Evolutionary conservation across 2,888 invertebrate species (phyloP).

Genomic region (Siphonodentalium dalli): DNA sequence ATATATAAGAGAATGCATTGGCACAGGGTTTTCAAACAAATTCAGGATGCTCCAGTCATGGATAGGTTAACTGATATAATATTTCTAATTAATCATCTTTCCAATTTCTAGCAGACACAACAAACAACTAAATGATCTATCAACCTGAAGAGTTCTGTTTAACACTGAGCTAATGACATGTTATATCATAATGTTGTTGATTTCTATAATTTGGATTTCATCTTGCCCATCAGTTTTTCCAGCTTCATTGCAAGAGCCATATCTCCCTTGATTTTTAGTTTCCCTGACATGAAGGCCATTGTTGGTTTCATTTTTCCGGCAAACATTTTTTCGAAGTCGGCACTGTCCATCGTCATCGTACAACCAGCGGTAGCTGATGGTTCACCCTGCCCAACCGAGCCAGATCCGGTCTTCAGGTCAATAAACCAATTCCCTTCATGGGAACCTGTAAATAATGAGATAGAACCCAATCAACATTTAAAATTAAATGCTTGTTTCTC

Average conservation of each 20-base stretch:
- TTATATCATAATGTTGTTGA: background rate
- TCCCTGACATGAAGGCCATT: constrained; percentile 94
- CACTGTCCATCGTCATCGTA: constrained; percentile 80
- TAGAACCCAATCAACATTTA: background rate
- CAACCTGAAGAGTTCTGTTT: background rate
- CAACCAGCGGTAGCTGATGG: constrained; percentile 76
- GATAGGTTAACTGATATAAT: too few relatives aligned
- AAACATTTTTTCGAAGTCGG: constrained; percentile 68
- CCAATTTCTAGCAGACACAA: too few relatives aligned
- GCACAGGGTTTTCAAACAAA: too few relatives aligned
- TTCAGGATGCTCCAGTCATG: too few relatives aligned
- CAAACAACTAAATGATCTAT: too few relatives aligned
- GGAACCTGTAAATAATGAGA: constrained; percentile 70
- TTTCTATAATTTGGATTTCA: constrained; percentile 31
- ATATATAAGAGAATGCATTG: too few relatives aligned
- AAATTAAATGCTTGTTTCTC: too few relatives aligned
- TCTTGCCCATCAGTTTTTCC: constrained; percentile 69
- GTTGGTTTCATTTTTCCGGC: constrained; percentile 87
- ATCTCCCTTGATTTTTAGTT: constrained; percentile 90
- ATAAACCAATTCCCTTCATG: constrained; percentile 81
- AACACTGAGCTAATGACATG: background rate
- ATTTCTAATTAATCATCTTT: too few relatives aligned
- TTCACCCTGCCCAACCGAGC: constrained; percentile 80
- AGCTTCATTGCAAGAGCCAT: constrained; percentile 93
- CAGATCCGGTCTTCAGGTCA: constrained; percentile 87